A percentile compares a stretch with the other conserved stretches of the same genome.
Conservation (phyloP, 1,140 invertebrate species). For the Penaeus indicus region DNA sequence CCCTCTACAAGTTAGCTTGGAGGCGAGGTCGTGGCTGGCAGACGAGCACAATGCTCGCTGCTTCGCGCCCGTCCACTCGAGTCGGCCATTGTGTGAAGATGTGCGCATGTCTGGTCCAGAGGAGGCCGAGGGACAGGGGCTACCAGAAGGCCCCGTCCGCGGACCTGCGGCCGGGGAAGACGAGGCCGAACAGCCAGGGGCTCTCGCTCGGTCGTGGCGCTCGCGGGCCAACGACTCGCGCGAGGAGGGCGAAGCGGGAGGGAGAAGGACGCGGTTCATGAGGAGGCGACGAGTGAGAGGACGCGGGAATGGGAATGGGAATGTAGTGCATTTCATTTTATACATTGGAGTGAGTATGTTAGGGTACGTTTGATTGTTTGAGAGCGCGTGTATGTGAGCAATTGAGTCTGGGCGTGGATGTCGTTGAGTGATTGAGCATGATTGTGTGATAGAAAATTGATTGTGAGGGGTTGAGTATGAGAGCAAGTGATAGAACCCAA, state of each 20-base stretch:
- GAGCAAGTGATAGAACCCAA: neutral
- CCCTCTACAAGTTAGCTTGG: too few species aligned
- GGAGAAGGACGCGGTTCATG: neutral
- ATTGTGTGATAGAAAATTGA: too few species aligned
- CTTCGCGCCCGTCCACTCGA: too few species aligned
- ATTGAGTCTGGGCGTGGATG: neutral
- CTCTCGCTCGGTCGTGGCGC: too few species aligned
- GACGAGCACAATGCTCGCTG: too few species aligned
- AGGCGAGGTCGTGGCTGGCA: too few species aligned
- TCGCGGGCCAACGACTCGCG: too few species aligned
- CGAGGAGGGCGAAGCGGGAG: too few species aligned
- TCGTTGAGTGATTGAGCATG: neutral
- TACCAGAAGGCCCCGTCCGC: neutral
- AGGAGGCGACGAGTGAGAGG: neutral
- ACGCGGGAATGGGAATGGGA: neutral
- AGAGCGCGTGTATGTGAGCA: neutral
- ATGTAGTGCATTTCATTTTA: neutral
- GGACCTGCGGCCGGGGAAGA: neutral
- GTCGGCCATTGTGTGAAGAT: neutral
- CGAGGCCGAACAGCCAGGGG: too few species aligned
- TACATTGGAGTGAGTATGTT: neutral
- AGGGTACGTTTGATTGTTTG: neutral
- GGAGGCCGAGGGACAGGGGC: neutral
- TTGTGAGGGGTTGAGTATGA: neutral
- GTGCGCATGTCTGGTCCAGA: neutral